Base-by-base conservation (phyloP, 2,113 vertebrate species). In the Ailuropoda melanoleuca region DNA sequence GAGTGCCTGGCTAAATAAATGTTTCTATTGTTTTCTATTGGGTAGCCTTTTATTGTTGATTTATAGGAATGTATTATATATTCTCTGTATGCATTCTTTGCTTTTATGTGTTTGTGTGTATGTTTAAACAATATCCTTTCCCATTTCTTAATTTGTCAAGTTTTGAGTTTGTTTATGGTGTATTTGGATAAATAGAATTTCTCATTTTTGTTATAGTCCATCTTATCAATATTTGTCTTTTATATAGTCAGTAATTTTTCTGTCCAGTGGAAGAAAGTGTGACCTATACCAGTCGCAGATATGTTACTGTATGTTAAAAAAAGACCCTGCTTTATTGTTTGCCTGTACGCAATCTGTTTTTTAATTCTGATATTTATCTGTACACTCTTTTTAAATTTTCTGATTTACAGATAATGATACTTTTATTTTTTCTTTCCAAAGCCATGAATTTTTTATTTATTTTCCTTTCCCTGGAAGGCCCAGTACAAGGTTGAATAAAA, bases 101-200 rank as follows among this genome's bases (percentile, higher is more conserved):
- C 6, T 66, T 93, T 82, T 83, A 50, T 77, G 53, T 24, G 14
- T 81, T 87, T 87, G 34, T 80, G 14, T 50, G 8, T 55, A 37
- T 48, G 13, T 37, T 91, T 77, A 77, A 97, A 39, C 29, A 90
- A 12, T 80, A 74, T 66, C 17, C 83, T 60, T 50, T 70, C 15
- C 15, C 37, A 56, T 17, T 72, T 84, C 5, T 23, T 4, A 50
- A 72, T 56, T 75, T 14, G n/a, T 43, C 5, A 18, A 37, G 37
- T 62, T 90, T 91, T 88, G 34, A 70, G 19, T 68, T 93, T 70
- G 5, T 87, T 88, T 80, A 56, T 87, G 34, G 12, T 60, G 0
- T 90, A 77, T 87, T 90, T 93, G 53, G 75, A 77, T 43, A 88
- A 83, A 82, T 10, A 62, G 58, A 87, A 82, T 55, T 90, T 87